phyloP scores from a whole-genome alignment of 2,888 invertebrate genomes.

The Branchipolynoe longqiensis region DNA sequence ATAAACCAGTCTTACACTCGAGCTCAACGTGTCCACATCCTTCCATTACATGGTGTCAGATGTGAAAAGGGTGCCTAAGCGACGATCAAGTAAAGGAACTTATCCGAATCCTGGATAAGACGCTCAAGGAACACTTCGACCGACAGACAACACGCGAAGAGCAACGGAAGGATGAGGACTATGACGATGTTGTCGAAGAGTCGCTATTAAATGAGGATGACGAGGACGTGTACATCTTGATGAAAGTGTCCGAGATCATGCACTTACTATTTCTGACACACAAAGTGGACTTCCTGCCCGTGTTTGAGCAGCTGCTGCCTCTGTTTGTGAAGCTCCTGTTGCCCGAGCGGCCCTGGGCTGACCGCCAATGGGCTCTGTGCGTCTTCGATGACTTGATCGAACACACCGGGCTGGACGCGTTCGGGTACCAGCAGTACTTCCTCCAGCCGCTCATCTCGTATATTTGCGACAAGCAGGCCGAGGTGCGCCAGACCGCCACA shows the following conservation, averaged over 20 bases:
- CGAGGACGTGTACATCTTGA: conserved; percentile 94
- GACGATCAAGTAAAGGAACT: conserved; percentile 90
- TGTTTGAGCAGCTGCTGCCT: conserved; percentile 92
- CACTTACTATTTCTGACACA: conserved; percentile 95
- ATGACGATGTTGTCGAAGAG: conserved; percentile 97
- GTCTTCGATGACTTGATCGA: conserved; percentile 99
- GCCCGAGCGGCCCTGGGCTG: conserved; percentile 92
- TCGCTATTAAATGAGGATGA: conserved; percentile 95
- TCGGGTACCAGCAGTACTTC: conserved; percentile 94
- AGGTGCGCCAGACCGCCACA: conserved; percentile 97
- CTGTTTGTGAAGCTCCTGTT: conserved; percentile 91
- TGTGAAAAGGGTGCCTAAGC: conserved; percentile 90
- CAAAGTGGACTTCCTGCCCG: conserved; percentile 92
- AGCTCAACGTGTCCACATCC: too few species aligned
- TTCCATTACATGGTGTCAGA: too few species aligned
- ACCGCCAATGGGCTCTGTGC: conserved; percentile 98
- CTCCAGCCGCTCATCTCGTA: conserved; percentile 91
- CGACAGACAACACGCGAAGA: conserved; percentile 90
- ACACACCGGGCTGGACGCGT: conserved; percentile 90
- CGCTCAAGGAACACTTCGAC: conserved; percentile 92
- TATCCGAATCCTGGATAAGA: conserved; percentile 88
- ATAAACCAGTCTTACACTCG: too few species aligned
- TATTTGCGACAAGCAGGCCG: conserved; percentile 90
- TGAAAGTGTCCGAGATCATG: conserved; percentile 95
- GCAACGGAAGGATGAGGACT: conserved; percentile 88